Evolutionary conservation across 2,888 invertebrate genomes (phyloP), one percentile per base, ranked within the genome.

Genomic region (Synergus japonicus): DNA sequence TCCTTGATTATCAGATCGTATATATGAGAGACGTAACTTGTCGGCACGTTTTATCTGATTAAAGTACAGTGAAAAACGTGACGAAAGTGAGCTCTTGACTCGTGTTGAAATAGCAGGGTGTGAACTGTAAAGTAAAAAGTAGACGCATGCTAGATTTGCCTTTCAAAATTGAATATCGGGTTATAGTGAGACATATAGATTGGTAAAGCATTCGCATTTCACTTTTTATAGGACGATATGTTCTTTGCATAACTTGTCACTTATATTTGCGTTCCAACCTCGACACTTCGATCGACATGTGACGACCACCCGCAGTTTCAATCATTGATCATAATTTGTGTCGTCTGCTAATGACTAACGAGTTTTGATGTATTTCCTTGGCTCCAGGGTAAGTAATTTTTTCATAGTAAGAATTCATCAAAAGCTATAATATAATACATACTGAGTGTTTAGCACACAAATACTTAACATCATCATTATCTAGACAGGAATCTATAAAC

Each of bases 391-490:
- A 63, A 63, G 8, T 22, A 29, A 5, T 63, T 10, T 63, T 13
- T 29, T 63, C 10, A 8, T 63, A 10, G 10, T 5, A 29, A 29
- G 29, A 63, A 63, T 29, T 13, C 5, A 58, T 22, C 7, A 13
- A 63, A 67, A 43, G 5, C 22, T 41, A 22, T 22, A 67, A 29
- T 41, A 22, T 22, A 67, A 29, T 29, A 29, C 22, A 29, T 46
- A 67, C 46, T 13, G 22, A 18, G 37, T 37, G 73, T 69, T 69
- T 69, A 37, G 15, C 37, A 73, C 49, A 73, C 73, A 73, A 41
- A 73, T 73, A 73, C 73, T 73, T 54, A 73, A 73, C 54, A 54
- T 73, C 54, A 73, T 46, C 46, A 67, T 44, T 44, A 67, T 73
- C 49, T n/a, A n/a, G n/a, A 37, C 22, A 1, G 18, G 63, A 13